phyloP scores from a whole-genome alignment of 2,113 vertebrate genomes.

The Thunnus thynnus region DNA sequence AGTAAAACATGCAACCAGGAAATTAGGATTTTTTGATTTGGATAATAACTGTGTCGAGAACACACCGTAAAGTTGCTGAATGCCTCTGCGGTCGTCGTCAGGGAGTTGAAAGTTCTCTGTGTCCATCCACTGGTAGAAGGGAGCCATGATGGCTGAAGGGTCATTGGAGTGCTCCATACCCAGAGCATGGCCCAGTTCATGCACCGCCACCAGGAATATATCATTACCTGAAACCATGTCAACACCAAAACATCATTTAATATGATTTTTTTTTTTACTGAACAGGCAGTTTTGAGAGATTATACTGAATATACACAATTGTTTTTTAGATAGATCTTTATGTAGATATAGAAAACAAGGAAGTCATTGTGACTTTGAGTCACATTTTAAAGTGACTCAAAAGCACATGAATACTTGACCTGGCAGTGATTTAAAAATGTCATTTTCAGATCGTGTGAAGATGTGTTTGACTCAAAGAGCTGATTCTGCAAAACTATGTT shows the following conservation, averaged over 20 bases:
- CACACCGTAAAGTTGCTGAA: conserved; percentile 91
- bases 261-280: neutral
- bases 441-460: conserved; percentile 23
- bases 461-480: conserved; percentile 40
- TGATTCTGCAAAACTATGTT: conserved; percentile 19
- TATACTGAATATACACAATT: no score
- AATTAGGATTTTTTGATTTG: neutral
- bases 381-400: conserved; percentile 44
- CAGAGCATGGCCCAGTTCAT: conserved; percentile 92
- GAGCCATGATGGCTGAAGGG: conserved; percentile 94
- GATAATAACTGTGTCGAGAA: neutral
- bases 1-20: neutral
- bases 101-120: conserved; percentile 91
- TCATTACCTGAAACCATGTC: conserved; percentile 86
- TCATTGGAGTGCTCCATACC: conserved; percentile 93
- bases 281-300: no score
- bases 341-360: neutral
- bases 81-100: conserved; percentile 89
- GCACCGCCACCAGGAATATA: conserved; percentile 92
- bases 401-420: neutral
- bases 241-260: conserved; percentile 14
- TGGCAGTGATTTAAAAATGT: conserved; percentile 21
- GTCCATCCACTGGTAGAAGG: conserved; percentile 97
- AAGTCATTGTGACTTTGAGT: neutral
- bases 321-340: no score